Percentiles rank a stretch among this genome's conserved stretches.
Conservation (phyloP, 2,797 vertebrate genomes). For the Sylvia borin region DNA sequence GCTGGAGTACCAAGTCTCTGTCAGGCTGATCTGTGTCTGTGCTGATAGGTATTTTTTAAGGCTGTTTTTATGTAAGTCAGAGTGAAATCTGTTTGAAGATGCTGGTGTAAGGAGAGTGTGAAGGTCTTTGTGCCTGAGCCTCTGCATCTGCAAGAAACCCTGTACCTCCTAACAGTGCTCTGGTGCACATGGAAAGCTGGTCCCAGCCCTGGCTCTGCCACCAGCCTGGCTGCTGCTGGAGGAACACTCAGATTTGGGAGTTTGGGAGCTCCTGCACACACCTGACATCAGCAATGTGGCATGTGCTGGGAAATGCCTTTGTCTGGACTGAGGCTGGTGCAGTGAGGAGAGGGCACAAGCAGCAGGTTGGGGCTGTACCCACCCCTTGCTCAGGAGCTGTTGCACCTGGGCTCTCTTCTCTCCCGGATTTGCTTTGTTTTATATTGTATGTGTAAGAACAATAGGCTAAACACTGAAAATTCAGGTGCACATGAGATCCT, state of each 20-base stretch:
- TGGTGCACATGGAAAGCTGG: background rate
- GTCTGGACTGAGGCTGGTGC: background rate
- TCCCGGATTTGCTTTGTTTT: background rate
- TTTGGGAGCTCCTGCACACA: background rate
- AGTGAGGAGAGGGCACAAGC: background rate
- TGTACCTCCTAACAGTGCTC: rapidly evolving
- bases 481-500: background rate
- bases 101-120: background rate
- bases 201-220: background rate
- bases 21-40: background rate
- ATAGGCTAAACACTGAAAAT: background rate
- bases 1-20: background rate
- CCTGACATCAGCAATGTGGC: background rate
- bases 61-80: background rate
- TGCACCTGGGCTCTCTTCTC: background rate
- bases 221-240: background rate
- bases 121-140: background rate
- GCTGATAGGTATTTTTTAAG: background rate
- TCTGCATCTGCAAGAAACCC: background rate
- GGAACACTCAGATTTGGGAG: background rate
- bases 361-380: background rate
- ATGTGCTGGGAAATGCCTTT: background rate
- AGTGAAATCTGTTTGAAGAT: background rate
- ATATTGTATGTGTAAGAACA: background rate
- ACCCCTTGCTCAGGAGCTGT: background rate